Conservation (phyloP, 2,113 vertebrate species). For the Ceyx melanurus region DNA sequence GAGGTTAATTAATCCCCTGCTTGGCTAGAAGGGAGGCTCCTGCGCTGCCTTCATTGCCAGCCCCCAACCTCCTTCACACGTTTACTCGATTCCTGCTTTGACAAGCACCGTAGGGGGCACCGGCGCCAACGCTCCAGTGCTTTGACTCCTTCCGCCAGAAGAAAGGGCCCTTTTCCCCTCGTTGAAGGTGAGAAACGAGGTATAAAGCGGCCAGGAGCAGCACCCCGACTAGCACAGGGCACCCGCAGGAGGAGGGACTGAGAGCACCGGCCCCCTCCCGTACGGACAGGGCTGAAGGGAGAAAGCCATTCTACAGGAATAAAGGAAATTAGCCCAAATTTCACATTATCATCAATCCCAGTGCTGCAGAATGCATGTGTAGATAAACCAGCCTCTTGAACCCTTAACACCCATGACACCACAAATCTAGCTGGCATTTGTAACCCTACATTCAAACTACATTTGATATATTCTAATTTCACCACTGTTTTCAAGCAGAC, state of each 20-base stretch:
- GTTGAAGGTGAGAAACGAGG: neutral
- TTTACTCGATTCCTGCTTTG: neutral
- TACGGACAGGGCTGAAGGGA: neutral
- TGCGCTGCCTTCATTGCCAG: fast-evolving
- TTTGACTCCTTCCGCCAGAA: fast-evolving
- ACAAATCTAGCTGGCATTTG: too few relatives aligned
- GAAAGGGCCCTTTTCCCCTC: neutral
- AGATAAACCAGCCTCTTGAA: neutral
- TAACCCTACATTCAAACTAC: neutral
- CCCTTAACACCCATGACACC: neutral
- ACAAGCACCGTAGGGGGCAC: neutral
- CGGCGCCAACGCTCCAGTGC: fast-evolving
- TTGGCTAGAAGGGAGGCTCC: neutral
- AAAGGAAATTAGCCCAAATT: neutral
- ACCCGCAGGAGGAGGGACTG: neutral
- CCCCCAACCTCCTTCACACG: fast-evolving
- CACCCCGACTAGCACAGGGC: neutral
- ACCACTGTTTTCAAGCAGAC: fast-evolving
- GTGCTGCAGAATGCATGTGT: neutral
- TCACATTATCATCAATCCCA: neutral
- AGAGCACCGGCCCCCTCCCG: neutral
- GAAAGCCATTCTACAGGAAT: fast-evolving
- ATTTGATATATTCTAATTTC: too few relatives aligned
- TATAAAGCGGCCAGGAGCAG: too few relatives aligned
- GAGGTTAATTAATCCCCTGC: fast-evolving